Base-by-base conservation (phyloP, 2,888 invertebrate genomes). In the Escarpia spicata region DNA sequence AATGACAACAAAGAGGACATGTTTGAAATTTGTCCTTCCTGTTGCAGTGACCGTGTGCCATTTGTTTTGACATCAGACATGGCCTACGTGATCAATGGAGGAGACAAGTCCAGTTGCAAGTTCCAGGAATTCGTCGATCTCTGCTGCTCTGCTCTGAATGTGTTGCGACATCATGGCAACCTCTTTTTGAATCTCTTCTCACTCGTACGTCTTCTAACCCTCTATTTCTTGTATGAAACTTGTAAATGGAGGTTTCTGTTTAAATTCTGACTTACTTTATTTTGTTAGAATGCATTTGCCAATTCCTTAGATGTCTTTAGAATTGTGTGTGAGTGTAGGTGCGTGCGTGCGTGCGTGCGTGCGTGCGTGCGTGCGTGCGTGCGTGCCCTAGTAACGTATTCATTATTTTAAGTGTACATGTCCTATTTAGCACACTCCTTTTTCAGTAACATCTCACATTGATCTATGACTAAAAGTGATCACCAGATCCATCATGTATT, bases 1-100 rank as follows among this genome's bases (percentile, higher is more conserved):
- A 52, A 52, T 15, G 52, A 45, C 10, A 10, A 45, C 45, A 45
- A 45, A 45, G 45, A 52, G 75, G 75, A 4, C 75, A 19, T 75
- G 4, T 15, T 75, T 75, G 75, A 75, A 75, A 75, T 26, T n/a
- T 19, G 1, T 6, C 2, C 75, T 75, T 75, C 75, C 75, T 75
- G 75, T 75, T 75, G 26, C 95, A 98, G 99, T 95, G 99, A 99
- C 97, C 98, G 99, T 26, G 98, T 99, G 0, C 99, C 99, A 0
- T 99, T 99, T 97, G 99, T 99, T 0, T 97, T 99, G 93, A 99
- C 99, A 0, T 98, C 98, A 52, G 99, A 99, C 96, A 99, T 99
- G 99, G 99, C 98, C 8, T 99, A 99, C 97, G 99, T 99, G n/a
- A 99, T 99, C 95, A 99, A 99, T 96, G 99, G 99, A 92, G 99